Base-by-base conservation (phyloP, 2,797 vertebrate genomes). In the Onychomys torridus region DNA sequence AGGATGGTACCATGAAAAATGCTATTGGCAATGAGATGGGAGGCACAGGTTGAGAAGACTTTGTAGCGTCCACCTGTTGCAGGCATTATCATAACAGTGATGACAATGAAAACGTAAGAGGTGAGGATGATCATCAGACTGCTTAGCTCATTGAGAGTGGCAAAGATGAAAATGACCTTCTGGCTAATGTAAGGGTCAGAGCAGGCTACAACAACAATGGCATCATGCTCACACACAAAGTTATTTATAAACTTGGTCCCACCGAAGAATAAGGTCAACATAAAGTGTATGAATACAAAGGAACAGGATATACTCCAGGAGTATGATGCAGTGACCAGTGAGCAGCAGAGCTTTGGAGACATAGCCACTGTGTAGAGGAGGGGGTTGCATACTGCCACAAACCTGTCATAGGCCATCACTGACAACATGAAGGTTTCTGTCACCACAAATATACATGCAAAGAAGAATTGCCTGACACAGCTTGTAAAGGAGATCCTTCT, bases 181-280 rank as follows among this genome's bases (percentile, higher is more conserved):
- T 97, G 94, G 14, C 63, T 96, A 34, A 96, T 5, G 12, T 73
- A 94, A 3, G 93, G 78, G 6, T 96, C 94, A 90, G 96, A 97
- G 10, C 83, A 93, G 16, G 96, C 93, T 3, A 92, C 91, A 29
- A 96, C 69, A 16, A 96, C 55, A 32, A 97, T 94, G 17, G 95
- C 91, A 3, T 65, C 13, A 14, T 90, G 73, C 14, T 97, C 95
- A 94, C 97, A 98, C 19, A 95, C 83, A 79, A 98, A 97, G n/a
- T 97, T 97, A n/a, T 96, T 94, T 91, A 98, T 97, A 34, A 83
- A 6, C 3, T 93, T 94, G 32, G 43, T 86, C 7, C 82, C 84
- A 69, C 93, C 92, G 67, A 97, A 97, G 1, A 93, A 82, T 46
- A 96, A 90, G 0, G 5, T 46, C 49, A 94, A 49, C 5, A 96